A percentile compares a stretch with the other conserved stretches of the same genome.
Conservation (phyloP, 30 jellyfish, hydroid and myxozoan genomes). For the Nemopilema nomurai region DNA sequence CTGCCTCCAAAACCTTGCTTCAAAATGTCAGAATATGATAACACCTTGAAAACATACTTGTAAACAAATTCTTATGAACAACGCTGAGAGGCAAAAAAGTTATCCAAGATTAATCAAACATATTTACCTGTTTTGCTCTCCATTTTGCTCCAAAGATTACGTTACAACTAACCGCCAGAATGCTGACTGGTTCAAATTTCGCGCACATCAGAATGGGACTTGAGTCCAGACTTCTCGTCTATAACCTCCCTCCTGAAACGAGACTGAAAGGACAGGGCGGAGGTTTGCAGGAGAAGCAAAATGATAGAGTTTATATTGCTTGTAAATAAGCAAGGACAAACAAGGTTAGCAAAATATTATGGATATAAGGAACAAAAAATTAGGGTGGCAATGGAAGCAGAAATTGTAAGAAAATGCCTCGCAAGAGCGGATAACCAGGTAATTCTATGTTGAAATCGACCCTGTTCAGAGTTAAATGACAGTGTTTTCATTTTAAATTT, state of each 20-base stretch:
- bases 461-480: neutral
- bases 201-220: neutral
- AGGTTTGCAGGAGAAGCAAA: neutral
- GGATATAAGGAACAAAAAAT: constrained; percentile 41
- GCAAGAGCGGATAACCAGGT: constrained; percentile 93
- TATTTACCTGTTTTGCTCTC: neutral
- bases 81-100: no score
- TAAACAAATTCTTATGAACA: no score
- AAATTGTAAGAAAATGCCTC: constrained; percentile 90
- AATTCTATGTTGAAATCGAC: neutral
- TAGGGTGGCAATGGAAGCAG: constrained; percentile 88
- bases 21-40: no score
- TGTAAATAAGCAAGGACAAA: constrained; percentile 95
- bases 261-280: neutral
- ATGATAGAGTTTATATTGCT: constrained; percentile 90
- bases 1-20: no score
- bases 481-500: no score
- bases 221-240: neutral
- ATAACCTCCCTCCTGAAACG: neutral
- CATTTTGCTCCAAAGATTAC: neutral
- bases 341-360: constrained; percentile 90
- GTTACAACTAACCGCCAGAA: neutral
- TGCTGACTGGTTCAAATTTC: neutral
- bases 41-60: no score
- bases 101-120: no score